A percentile compares a stretch with the other conserved stretches of the same genome.
Evolutionary conservation across 2,797 vertebrate species (phyloP).

Genomic region (Catamblyrhynchus diadema): DNA sequence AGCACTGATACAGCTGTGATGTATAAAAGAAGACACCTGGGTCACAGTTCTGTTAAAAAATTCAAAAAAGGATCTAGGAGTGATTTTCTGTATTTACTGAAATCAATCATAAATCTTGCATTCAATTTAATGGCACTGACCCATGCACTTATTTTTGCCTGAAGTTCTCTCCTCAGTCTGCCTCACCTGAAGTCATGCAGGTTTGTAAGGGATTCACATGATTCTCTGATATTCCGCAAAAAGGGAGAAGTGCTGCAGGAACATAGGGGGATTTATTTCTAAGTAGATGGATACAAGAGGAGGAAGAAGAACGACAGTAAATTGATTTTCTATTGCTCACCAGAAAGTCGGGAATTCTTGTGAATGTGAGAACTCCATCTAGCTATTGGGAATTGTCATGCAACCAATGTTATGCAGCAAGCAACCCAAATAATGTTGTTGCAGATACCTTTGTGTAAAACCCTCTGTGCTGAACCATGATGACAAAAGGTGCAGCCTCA

Average conservation of each 20-base stretch:
- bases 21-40: neutral
- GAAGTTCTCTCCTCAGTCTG: neutral
- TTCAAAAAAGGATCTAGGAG: neutral
- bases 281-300: neutral
- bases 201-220: neutral
- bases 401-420: neutral
- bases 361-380: neutral
- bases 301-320: neutral
- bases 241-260: neutral
- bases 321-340: neutral
- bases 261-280: neutral
- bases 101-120: neutral
- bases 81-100: neutral
- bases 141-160: neutral
- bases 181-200: neutral
- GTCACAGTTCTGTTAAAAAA: neutral
- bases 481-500: neutral
- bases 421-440: neutral
- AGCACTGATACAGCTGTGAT: neutral
- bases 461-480: rapidly evolving
- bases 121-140: neutral
- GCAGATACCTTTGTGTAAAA: neutral
- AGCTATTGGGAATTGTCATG: neutral
- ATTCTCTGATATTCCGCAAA: neutral
- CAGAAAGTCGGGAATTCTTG: neutral